phyloP scores from a whole-genome alignment of 2,888 invertebrate genomes.

The Drosophila mettleri region DNA sequence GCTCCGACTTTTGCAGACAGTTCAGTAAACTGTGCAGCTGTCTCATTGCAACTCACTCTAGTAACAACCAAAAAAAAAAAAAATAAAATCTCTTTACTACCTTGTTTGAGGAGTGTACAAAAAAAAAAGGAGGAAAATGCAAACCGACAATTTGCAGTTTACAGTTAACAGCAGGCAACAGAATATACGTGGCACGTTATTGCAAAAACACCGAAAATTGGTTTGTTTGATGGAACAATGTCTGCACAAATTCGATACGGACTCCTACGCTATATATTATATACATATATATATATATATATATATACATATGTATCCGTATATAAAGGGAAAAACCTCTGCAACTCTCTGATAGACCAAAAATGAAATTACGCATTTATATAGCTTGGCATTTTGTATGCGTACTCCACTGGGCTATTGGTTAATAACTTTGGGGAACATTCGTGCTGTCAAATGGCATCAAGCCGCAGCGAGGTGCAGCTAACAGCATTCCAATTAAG shows the following conservation, averaged over 20 bases:
- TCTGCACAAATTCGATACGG: conserved; percentile 58
- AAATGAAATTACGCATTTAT: conserved; percentile 41
- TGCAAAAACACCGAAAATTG: conserved; percentile 75
- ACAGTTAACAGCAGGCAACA: conserved; percentile 62
- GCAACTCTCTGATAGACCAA: conserved; percentile 24
- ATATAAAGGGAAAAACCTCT: conserved; percentile 4
- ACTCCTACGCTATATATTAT: conserved; percentile 7
- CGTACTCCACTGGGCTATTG: conserved; percentile 10
- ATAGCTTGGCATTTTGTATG: conserved; percentile 38
- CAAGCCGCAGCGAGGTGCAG: conserved; percentile 28
- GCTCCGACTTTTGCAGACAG: conserved; percentile 58
- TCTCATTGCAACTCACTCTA: conserved; percentile 17
- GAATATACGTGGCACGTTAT: conserved; percentile 52
- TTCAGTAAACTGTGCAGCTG: conserved; percentile 36
- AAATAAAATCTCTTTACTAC: conserved; percentile 34
- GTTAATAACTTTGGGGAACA: conserved; percentile 48
- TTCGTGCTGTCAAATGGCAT: conserved; percentile 34
- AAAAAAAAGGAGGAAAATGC: conserved; percentile 44
- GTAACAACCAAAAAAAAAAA: not conserved
- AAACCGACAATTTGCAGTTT: conserved; percentile 77
- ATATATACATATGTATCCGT: conserved; percentile 3
- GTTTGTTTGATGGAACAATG: conserved; percentile 77
- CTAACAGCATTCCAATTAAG: conserved; percentile 56
- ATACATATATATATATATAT: not conserved
- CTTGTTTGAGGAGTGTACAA: conserved; percentile 32